A percentile compares a stretch with the other conserved stretches of the same genome.
Evolutionary conservation across 2,888 invertebrate genomes (phyloP).

Genomic region (Rhagonycha lutea): DNA sequence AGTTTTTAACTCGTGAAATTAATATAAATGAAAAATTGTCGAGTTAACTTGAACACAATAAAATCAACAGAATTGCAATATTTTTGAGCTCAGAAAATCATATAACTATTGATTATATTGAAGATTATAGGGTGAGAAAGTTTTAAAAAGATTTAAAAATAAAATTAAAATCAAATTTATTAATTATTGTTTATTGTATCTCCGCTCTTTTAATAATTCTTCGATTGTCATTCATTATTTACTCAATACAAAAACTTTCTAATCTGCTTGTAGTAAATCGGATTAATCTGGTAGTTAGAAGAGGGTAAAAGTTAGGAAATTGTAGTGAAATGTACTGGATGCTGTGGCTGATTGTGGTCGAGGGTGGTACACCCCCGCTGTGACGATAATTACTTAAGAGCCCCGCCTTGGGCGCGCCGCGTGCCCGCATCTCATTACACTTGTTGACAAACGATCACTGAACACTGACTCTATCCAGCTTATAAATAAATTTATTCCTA

Average conservation of each 20-base stretch:
- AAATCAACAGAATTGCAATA: too few relatives aligned
- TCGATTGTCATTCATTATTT: background rate
- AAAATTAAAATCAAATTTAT: background rate
- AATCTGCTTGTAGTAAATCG: conserved; percentile 13
- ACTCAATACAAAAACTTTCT: conserved; percentile 9
- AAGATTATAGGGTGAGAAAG: too few relatives aligned
- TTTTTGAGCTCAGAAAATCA: too few relatives aligned
- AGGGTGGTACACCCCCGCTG: conserved; percentile 48
- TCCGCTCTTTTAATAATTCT: background rate
- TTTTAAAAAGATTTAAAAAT: too few relatives aligned
- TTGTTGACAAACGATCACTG: conserved; percentile 54
- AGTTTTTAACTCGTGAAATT: too few relatives aligned
- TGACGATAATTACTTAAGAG: conserved; percentile 51
- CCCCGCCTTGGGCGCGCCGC: conserved; percentile 54
- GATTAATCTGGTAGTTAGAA: conserved; percentile 13
- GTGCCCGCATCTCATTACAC: conserved; percentile 57
- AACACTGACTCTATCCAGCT: conserved; percentile 31
- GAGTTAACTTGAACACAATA: too few relatives aligned
- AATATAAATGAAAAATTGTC: too few relatives aligned
- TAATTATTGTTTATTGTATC: background rate
- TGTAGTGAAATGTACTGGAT: conserved; percentile 33
- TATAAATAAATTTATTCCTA: conserved; percentile 21
- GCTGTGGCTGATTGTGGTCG: conserved; percentile 41
- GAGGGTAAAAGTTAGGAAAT: conserved; percentile 19
- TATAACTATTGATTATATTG: too few relatives aligned